Evolutionary conservation across 1,140 invertebrate genomes (phyloP).

Genomic region (Magallana angulata): DNA sequence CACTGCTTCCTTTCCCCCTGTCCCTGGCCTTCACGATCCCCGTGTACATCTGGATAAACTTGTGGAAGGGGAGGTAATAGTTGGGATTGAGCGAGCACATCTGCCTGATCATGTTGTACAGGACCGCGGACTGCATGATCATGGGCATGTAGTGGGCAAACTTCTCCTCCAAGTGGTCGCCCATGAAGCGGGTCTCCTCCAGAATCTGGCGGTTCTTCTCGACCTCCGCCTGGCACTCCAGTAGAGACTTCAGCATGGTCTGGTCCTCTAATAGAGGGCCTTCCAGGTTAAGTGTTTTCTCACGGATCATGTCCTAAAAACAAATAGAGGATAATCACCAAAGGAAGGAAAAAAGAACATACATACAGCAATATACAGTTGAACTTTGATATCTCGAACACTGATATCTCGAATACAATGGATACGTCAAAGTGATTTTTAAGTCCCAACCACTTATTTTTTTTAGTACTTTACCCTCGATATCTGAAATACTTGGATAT

Average conservation of each 20-base stretch:
- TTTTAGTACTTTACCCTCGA: no score
- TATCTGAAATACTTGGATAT: no score
- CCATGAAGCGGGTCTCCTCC: constrained; percentile 75
- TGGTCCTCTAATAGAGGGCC: constrained; percentile 75
- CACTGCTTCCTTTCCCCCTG: constrained; percentile 75
- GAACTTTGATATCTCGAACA: no score
- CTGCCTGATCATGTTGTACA: constrained; percentile 74
- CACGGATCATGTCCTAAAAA: constrained; percentile 73
- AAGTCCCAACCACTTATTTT: no score
- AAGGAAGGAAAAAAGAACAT: no score
- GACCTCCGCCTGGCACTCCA: constrained; percentile 73
- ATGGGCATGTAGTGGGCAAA: constrained; percentile 75
- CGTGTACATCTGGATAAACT: constrained; percentile 73
- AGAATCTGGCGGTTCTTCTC: constrained; percentile 73
- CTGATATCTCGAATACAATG: no score
- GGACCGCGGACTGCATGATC: constrained; percentile 72
- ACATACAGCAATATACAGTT: no score
- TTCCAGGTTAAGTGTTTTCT: constrained; percentile 75
- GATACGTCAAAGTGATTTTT: no score
- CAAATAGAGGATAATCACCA: neutral
- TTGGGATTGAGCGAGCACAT: constrained; percentile 71
- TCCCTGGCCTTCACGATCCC: constrained; percentile 69
- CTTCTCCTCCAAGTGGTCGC: constrained; percentile 75
- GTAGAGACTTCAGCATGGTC: constrained; percentile 75
- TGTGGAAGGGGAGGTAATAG: constrained; percentile 76